Evolutionary conservation across 2,888 invertebrate genomes (phyloP), one percentile per base, ranked within the genome.

Genomic region (Athalia rosae): DNA sequence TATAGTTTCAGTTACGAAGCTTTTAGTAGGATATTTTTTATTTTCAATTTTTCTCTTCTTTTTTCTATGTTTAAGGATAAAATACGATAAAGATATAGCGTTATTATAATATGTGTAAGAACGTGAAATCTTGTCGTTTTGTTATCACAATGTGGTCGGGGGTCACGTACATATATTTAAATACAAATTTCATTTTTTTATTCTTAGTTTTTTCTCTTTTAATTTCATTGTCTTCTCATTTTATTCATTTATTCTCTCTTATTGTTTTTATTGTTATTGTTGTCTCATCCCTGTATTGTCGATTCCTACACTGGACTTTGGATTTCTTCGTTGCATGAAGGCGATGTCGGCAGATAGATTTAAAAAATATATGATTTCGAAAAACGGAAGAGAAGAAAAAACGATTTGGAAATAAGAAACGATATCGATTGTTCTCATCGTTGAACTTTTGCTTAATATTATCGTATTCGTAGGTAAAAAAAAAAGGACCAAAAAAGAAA

Each of bases 211-310:
- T 53, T 11, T 53, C 61, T 69, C 48, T 66, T 64, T 56, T 63
- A 43, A 63, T 13, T 59, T 53, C 69, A 50, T 74, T 13, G 53
- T 74, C 71, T 59, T 63, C 74, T 74, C 64, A 28, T 15, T 76
- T 63, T 61, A 53, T 41, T 80, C 64, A 63, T 76, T 81, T 64
- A 58, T 77, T 79, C 69, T 73, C 63, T 79, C 79, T 77, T 61
- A 76, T 78, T 74, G 74, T 47, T 61, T 63, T 76, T 78, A 50
- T 79, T 79, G 80, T 88, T 89, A 89, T 89, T 89, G 89, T 89
- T 89, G 89, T 86, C 88, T 88, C 87, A 87, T 89, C 89, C 89
- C 89, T 89, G 89, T 89, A 89, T 89, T 89, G 89, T 89, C 89
- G 87, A 87, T 89, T 88, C 85, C 86, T 82, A 82, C 81, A 79